A percentile compares a stretch with the other conserved stretches of the same genome.
Evolutionary conservation across 1,140 invertebrate species (phyloP).

Genomic region (Meloidogyne hapla): DNA sequence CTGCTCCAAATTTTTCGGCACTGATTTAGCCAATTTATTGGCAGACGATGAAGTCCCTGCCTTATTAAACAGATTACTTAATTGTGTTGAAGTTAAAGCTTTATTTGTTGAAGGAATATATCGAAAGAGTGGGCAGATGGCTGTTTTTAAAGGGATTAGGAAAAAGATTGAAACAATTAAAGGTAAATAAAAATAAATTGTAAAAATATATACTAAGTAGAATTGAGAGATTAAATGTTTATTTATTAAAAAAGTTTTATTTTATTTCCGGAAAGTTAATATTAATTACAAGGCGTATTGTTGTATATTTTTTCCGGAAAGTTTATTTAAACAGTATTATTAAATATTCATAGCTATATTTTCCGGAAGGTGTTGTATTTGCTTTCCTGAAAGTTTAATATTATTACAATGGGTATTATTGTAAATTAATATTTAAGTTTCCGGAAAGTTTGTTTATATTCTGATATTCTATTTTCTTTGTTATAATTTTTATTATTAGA

Average conservation of each 20-base stretch:
- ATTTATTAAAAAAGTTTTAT: no score
- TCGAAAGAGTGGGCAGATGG: conserved; percentile 76
- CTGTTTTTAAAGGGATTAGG: conserved; percentile 45
- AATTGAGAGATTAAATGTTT: no score
- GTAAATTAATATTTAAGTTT: no score
- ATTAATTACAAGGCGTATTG: no score
- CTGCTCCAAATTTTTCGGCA: conserved; percentile 73
- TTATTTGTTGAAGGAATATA: conserved; percentile 89
- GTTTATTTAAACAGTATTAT: no score
- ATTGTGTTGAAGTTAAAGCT: conserved; percentile 81
- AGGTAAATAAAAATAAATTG: conserved; percentile 27
- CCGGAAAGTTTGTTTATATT: not conserved
- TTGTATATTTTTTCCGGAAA: no score
- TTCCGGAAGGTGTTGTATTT: no score
- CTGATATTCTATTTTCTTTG: not conserved
- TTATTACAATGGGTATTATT: no score
- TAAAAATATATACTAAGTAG: no score
- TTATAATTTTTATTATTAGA: conserved; percentile 54
- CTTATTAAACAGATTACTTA: conserved; percentile 82
- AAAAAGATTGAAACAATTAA: conserved; percentile 53
- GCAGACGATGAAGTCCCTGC: conserved; percentile 76
- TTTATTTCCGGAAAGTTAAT: no score
- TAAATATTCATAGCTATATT: no score
- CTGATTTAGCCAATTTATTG: conserved; percentile 72
- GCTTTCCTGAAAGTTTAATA: no score